Percentiles rank a stretch among this genome's conserved stretches.
phyloP scores from a whole-genome alignment of 2,113 vertebrate species.

The Ranitomeya imitator region DNA sequence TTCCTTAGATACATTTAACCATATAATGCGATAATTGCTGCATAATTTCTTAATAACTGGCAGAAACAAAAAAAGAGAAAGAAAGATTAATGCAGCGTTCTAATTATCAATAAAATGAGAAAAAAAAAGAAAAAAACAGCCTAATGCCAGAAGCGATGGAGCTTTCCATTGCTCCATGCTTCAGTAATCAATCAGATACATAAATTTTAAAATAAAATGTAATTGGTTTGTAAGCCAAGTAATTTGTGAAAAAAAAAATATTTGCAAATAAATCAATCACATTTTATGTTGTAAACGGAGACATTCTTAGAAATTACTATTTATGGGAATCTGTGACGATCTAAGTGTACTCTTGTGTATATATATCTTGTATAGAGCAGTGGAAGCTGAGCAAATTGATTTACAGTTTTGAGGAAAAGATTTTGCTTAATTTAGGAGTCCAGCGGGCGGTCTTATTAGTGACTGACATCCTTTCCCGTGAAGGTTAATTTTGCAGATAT shows the following conservation, averaged over 20 bases:
- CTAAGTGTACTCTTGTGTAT: too few species aligned
- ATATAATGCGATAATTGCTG: conserved; percentile 14
- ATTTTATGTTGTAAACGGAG: too few species aligned
- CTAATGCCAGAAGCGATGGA: neutral
- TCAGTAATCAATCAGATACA: conserved; percentile 20
- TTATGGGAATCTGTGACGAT: too few species aligned
- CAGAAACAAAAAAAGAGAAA: conserved; percentile 30
- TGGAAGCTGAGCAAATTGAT: too few species aligned
- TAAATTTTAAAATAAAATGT: conserved; percentile 1
- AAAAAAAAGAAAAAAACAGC: neutral
- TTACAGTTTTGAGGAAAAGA: too few species aligned
- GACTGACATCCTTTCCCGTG: too few species aligned
- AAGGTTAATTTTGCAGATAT: neutral
- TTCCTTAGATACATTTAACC: conserved; percentile 26
- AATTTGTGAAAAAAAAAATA: neutral
- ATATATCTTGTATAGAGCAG: too few species aligned
- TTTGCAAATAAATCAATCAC: neutral
- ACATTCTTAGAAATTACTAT: neutral
- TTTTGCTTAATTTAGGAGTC: too few species aligned
- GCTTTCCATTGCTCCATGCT: neutral
- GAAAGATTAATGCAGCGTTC: conserved; percentile 36
- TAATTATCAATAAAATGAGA: conserved; percentile 7
- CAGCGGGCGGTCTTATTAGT: too few species aligned
- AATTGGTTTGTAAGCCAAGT: conserved; percentile 14
- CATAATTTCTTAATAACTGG: conserved; percentile 26